These are phyloP conservation scores for Buathra laborator DNA, from an alignment of 2,888 invertebrate genomes.

Conservation along the genomic window DNA sequence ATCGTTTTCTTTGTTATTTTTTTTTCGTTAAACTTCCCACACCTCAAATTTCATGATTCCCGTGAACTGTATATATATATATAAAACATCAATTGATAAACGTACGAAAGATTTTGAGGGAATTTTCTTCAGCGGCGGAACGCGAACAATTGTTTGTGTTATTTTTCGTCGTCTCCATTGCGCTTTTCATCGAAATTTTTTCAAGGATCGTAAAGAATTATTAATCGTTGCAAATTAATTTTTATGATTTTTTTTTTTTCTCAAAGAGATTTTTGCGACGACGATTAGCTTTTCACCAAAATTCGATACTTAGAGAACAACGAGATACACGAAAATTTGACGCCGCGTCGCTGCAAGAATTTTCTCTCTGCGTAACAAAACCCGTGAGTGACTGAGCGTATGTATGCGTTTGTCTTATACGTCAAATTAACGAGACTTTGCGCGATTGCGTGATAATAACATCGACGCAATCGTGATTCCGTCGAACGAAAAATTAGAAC, in stretches of 20 bases:
- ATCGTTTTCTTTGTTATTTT: conserved; percentile 17
- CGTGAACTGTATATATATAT: conserved; percentile 20
- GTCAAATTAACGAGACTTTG: conserved; percentile 1
- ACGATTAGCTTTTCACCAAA: too few species aligned
- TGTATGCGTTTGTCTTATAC: conserved; percentile 30
- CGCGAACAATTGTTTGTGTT: neutral
- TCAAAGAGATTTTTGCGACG: neutral
- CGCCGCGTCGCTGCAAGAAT: neutral
- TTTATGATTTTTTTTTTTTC: neutral
- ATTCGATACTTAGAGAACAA: neutral
- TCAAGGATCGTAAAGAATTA: neutral
- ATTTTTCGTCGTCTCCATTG: neutral
- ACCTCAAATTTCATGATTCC: conserved; percentile 20
- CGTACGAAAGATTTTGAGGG: conserved; percentile 49
- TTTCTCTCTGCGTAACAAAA: neutral
- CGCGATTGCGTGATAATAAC: neutral
- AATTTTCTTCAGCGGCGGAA: neutral
- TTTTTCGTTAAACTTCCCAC: conserved; percentile 40
- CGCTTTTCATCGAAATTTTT: neutral
- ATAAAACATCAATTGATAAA: conserved; percentile 61
- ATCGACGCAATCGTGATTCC: neutral
- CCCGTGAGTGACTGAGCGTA: conserved; percentile 62
- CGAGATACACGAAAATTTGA: conserved; percentile 9
- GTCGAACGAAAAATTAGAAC: neutral
- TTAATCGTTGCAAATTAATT: too few species aligned